Percentiles rank a stretch among this genome's conserved stretches.
Conservation (phyloP, 2,888 invertebrate genomes). For the Synanthedon andrenaeformis region DNA sequence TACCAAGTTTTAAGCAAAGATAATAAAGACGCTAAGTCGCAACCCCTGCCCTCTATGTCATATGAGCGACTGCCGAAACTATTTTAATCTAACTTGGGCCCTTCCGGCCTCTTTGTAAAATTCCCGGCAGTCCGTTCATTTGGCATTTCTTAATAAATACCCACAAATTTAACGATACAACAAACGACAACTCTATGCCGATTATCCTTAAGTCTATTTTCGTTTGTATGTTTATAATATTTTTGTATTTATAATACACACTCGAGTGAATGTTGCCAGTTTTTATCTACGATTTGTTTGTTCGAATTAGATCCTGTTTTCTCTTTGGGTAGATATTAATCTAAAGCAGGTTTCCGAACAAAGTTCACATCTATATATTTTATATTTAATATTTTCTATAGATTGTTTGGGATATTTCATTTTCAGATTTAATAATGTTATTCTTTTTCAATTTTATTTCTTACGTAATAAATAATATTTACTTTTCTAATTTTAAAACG, state of each 20-base stretch:
- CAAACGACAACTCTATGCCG: conserved; percentile 3
- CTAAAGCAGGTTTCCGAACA: too few relatives aligned
- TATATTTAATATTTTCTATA: too few relatives aligned
- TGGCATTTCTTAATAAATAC: conserved; percentile 50
- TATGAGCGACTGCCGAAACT: conserved; percentile 30
- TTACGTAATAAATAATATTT: too few relatives aligned
- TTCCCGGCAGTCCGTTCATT: conserved; percentile 29
- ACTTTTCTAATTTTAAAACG: too few relatives aligned
- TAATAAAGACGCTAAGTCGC: conserved; percentile 1
- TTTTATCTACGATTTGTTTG: neutral
- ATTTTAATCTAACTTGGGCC: conserved; percentile 54
- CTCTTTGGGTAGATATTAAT: too few relatives aligned
- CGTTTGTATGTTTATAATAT: neutral
- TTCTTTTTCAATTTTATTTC: too few relatives aligned
- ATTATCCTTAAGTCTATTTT: conserved; percentile 9
- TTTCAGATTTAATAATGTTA: too few relatives aligned
- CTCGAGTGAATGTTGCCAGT: neutral
- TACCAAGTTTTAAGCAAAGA: neutral
- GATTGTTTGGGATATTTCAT: too few relatives aligned
- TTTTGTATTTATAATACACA: neutral
- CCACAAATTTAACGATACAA: conserved; percentile 12
- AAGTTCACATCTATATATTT: too few relatives aligned
- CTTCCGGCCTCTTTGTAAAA: conserved; percentile 37
- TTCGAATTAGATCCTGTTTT: neutral
- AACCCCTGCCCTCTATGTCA: conserved; percentile 15